Conservation (phyloP, 1,140 invertebrate species). For the Hylyphantes graminicola region DNA sequence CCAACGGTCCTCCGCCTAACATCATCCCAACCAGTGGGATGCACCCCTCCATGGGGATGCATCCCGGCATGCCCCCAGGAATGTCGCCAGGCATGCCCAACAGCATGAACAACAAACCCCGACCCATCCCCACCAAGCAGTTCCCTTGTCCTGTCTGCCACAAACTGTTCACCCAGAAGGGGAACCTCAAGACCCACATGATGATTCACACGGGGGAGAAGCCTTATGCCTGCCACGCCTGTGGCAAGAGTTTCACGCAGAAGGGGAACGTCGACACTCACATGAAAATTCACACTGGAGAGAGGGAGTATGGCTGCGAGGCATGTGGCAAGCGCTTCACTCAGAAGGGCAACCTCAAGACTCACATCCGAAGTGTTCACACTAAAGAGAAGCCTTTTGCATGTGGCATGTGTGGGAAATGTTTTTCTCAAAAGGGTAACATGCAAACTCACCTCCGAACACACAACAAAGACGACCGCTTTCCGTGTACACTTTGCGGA, state of each 20-base stretch:
- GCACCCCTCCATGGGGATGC: conserved; percentile 26
- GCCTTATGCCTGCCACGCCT: conserved; percentile 71
- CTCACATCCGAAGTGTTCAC: conserved; percentile 95
- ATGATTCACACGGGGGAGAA: conserved; percentile 72
- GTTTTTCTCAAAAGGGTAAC: conserved; percentile 67
- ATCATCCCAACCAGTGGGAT: conserved; percentile 38
- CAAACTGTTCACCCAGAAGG: conserved; percentile 62
- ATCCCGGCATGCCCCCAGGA: conserved; percentile 27
- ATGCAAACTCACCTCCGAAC: conserved; percentile 98
- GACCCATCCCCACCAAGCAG: conserved; percentile 63
- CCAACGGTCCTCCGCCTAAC: conserved; percentile 37
- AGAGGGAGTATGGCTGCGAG: conserved; percentile 68
- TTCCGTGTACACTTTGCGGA: conserved; percentile 62
- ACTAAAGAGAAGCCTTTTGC: conserved; percentile 72
- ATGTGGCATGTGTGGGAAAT: conserved; percentile 65
- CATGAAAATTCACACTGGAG: conserved; percentile 68
- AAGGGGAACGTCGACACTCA: conserved; percentile 69
- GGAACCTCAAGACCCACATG: conserved; percentile 70
- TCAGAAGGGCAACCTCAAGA: conserved; percentile 76
- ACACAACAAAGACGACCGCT: conserved; percentile 76
- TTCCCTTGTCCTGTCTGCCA: conserved; percentile 62
- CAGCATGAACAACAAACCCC: conserved; percentile 38
- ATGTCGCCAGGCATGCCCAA: background rate
- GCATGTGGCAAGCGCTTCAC: conserved; percentile 68
- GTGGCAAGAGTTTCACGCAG: conserved; percentile 71